These are phyloP conservation scores for Agrochola circellaris DNA, from an alignment of 2,888 invertebrate species.

Conservation along the genomic window DNA sequence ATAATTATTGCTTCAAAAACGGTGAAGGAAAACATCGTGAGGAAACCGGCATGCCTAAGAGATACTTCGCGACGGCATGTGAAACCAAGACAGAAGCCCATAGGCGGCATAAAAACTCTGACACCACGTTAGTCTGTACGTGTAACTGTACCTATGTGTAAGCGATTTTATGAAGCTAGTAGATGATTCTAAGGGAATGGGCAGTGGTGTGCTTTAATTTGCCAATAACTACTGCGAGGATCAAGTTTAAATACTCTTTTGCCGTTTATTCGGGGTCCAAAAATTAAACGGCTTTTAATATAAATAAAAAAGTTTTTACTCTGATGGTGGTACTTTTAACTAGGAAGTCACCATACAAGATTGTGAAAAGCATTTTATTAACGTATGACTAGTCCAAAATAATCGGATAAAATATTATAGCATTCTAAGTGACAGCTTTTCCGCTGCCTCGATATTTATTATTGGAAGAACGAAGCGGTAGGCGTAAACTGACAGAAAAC, in stretches of 20 bases:
- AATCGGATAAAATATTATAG: not conserved
- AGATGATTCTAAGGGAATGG: too few species aligned
- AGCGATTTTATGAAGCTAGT: conserved; percentile 4
- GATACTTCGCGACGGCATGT: too few species aligned
- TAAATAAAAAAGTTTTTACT: too few species aligned
- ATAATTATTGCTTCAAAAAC: too few species aligned
- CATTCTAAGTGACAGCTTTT: not conserved
- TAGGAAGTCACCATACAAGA: not conserved
- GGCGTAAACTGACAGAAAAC: too few species aligned
- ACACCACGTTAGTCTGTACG: not conserved
- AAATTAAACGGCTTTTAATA: not conserved
- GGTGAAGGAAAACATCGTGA: too few species aligned
- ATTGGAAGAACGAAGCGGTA: not conserved
- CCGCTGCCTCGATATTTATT: not conserved
- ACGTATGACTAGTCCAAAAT: too few species aligned
- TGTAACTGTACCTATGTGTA: too few species aligned
- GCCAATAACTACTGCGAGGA: not conserved
- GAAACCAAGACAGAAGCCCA: too few species aligned
- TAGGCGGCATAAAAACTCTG: too few species aligned
- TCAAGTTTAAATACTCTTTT: not conserved
- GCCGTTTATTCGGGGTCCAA: too few species aligned
- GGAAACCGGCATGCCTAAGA: too few species aligned
- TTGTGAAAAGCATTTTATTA: not conserved
- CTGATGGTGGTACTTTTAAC: not conserved
- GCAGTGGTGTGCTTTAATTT: not conserved